A percentile compares a stretch with the other conserved stretches of the same genome.
These are phyloP conservation scores for Microtus richardsoni DNA, from an alignment of 2,113 vertebrate genomes.

Conservation along the genomic window DNA sequence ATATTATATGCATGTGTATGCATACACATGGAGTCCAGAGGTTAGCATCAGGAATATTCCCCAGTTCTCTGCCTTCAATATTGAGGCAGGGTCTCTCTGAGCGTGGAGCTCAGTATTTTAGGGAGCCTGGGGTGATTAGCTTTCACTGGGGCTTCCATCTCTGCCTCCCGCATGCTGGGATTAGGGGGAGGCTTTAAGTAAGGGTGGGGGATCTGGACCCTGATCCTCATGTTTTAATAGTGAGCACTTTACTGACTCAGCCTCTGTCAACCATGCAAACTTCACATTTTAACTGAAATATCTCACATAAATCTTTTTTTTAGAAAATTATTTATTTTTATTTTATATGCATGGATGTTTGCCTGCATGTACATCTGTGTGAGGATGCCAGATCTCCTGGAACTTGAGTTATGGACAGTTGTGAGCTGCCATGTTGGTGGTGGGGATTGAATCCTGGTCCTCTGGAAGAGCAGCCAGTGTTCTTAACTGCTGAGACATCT, in stretches of 20 bases:
- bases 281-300: slow-evolving; percentile 13
- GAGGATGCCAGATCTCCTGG: background rate
- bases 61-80: background rate
- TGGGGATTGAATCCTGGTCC: background rate
- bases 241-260: background rate
- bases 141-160: background rate
- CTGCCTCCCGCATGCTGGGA: background rate
- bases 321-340: background rate
- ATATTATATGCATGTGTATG: background rate
- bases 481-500: background rate
- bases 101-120: background rate
- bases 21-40: background rate
- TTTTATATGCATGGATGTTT: background rate
- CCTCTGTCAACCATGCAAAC: background rate
- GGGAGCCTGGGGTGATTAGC: background rate
- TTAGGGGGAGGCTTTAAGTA: background rate
- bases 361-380: background rate
- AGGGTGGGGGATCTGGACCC: background rate
- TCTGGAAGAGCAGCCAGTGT: background rate
- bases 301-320: background rate
- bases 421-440: background rate
- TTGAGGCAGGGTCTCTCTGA: background rate
- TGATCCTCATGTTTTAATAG: too few relatives aligned
- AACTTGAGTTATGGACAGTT: background rate
- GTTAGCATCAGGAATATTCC: background rate